phyloP scores from a whole-genome alignment of 2,113 vertebrate species.

The Serilophus lunatus region DNA sequence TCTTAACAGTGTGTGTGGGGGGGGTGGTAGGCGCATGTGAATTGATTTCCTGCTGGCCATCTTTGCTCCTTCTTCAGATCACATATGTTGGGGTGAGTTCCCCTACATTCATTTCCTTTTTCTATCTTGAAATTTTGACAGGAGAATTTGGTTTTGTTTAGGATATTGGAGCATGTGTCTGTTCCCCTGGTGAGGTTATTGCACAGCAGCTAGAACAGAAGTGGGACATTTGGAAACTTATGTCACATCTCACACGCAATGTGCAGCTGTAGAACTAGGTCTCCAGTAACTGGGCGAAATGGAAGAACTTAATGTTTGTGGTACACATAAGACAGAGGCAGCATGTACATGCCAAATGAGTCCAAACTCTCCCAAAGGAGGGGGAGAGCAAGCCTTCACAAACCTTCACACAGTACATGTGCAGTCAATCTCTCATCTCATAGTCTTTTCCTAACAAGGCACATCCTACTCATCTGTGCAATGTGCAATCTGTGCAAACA shows the following conservation, averaged over 20 bases:
- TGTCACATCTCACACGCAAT: accelerated
- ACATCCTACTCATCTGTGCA: not conserved
- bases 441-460: accelerated
- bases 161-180: not conserved
- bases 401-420: not conserved
- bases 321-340: not conserved
- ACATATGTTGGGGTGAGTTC: not conserved
- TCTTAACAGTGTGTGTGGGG: no score
- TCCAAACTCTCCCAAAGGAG: not conserved
- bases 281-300: not conserved
- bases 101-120: not conserved
- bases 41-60: not conserved
- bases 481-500: not conserved
- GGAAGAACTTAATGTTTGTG: not conserved
- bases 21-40: not conserved
- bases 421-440: not conserved
- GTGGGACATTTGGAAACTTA: not conserved
- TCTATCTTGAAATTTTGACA: not conserved
- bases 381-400: not conserved
- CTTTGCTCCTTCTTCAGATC: not conserved
- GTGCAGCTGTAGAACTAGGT: not conserved
- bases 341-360: not conserved
- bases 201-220: not conserved
- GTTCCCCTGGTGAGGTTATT: not conserved
- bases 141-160: not conserved